phyloP scores from a whole-genome alignment of 2,888 invertebrate genomes.

The Habroteleia sp. region DNA sequence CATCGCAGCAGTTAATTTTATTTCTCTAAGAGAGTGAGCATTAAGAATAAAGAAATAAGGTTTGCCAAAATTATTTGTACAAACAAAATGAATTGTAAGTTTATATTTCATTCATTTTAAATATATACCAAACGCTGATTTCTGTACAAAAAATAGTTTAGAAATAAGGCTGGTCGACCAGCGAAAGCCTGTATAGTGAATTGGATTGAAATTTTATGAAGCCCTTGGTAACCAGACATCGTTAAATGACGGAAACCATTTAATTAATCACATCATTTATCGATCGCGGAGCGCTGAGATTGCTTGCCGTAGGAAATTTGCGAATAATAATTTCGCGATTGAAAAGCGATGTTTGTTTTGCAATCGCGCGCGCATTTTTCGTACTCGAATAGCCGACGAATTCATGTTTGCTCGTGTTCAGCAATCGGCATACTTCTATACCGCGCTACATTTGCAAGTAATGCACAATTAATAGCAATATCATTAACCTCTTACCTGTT shows the following conservation, averaged over 20 bases:
- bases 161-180: no score
- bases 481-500: conserved; percentile 73
- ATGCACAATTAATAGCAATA: conserved; percentile 73
- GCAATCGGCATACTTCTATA: conserved; percentile 4
- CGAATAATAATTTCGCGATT: conserved; percentile 6
- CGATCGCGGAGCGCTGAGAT: conserved; percentile 24
- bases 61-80: no score
- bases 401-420: not conserved
- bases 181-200: conserved; percentile 21
- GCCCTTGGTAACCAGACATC: conserved; percentile 48
- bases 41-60: no score
- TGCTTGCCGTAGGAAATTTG: conserved; percentile 28
- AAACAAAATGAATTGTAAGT: no score
- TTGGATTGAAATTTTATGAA: conserved; percentile 60
- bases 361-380: conserved; percentile 10
- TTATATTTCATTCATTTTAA: no score
- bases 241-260: conserved; percentile 61
- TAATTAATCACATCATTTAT: conserved; percentile 61
- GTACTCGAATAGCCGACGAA: not conserved
- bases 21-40: no score
- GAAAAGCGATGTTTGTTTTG: conserved; percentile 4
- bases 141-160: no score
- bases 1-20: no score
- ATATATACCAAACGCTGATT: no score
- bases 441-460: conserved; percentile 60